phyloP scores from a whole-genome alignment of 2,113 vertebrate genomes.

The Beaufortia kweichowensis region DNA sequence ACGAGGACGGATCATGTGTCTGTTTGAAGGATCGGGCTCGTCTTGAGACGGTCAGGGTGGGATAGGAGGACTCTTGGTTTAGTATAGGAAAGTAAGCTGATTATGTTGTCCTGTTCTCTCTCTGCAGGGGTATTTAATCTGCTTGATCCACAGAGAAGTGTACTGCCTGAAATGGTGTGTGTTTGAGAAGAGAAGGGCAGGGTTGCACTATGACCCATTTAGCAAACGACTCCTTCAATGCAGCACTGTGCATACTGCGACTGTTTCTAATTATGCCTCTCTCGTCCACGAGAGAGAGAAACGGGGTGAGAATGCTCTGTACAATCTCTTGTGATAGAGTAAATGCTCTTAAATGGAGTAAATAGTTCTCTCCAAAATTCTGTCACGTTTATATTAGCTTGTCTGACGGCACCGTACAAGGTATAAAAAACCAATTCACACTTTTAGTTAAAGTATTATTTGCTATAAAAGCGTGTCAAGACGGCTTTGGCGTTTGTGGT shows the following conservation, averaged over 20 bases:
- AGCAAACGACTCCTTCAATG: constrained; percentile 50
- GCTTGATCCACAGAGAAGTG: constrained; percentile 44
- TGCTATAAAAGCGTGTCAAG: too few relatives aligned
- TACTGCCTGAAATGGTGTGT: constrained; percentile 26
- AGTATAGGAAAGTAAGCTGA: constrained; percentile 47
- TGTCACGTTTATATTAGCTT: too few relatives aligned
- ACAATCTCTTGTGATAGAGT: constrained; percentile 5
- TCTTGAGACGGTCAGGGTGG: not conserved
- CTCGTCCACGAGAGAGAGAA: constrained; percentile 2
- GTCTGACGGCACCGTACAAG: too few relatives aligned
- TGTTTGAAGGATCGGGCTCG: constrained; percentile 4
- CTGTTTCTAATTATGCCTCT: constrained; percentile 62
- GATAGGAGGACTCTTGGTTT: constrained; percentile 8
- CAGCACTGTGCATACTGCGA: constrained; percentile 46
- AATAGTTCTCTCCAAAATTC: too few relatives aligned
- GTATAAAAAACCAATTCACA: too few relatives aligned
- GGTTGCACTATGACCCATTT: constrained; percentile 65
- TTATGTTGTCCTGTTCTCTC: constrained; percentile 35
- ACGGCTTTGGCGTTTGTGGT: too few relatives aligned
- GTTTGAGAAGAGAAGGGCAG: constrained; percentile 41
- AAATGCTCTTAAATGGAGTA: not conserved
- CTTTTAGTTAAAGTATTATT: too few relatives aligned
- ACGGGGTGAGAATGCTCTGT: not conserved
- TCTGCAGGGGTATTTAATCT: constrained; percentile 52
- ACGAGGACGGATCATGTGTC: not conserved